A percentile compares a stretch with the other conserved stretches of the same genome.
Conservation (phyloP, 1,140 invertebrate genomes). For the Lepidurus apus region DNA sequence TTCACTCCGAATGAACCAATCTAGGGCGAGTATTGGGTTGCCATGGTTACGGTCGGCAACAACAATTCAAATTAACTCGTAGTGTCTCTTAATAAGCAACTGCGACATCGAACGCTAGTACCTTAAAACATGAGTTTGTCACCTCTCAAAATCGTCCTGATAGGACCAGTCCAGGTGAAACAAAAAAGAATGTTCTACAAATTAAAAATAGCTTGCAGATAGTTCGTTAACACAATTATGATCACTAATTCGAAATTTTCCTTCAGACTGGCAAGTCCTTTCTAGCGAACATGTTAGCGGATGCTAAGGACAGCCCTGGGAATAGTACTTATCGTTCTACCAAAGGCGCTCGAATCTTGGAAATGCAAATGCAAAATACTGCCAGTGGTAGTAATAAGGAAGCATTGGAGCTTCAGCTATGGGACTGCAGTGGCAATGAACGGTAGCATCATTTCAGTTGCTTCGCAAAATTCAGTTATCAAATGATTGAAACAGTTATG, state of each 20-base stretch:
- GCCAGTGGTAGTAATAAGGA: neutral
- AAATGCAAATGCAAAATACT: neutral
- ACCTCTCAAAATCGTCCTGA: neutral
- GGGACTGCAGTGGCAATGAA: neutral
- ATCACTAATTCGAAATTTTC: neutral
- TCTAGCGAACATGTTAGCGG: neutral
- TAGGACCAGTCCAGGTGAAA: neutral
- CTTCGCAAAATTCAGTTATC: no score
- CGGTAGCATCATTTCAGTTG: neutral
- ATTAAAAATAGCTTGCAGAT: no score
- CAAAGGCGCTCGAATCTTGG: neutral
- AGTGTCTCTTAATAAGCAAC: no score
- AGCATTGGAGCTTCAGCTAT: neutral
- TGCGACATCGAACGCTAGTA: neutral
- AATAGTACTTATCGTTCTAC: neutral
- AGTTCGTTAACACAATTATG: neutral
- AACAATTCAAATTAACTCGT: no score
- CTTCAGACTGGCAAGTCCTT: conserved; percentile 1
- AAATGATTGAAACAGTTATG: neutral
- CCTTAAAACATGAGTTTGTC: neutral
- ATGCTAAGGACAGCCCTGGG: neutral
- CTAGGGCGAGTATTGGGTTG: no score
- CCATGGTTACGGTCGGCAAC: no score
- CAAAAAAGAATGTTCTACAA: no score
- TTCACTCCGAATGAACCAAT: no score